phyloP scores from a whole-genome alignment of 1,140 invertebrate genomes.

The Tenebrio molitor region DNA sequence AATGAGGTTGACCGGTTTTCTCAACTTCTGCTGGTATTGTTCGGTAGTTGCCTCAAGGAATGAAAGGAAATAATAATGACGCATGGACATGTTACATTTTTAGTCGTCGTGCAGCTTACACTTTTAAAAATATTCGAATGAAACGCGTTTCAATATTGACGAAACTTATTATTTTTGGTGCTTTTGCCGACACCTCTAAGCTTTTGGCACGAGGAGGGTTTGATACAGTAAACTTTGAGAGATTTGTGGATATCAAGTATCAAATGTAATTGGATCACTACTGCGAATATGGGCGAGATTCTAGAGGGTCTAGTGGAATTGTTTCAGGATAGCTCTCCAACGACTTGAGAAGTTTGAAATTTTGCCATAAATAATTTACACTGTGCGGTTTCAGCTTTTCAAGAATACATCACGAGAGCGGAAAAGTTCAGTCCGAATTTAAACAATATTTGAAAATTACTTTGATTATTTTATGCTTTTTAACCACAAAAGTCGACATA shows the following conservation, averaged over 20 bases:
- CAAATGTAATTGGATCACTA: slow-evolving; percentile 25
- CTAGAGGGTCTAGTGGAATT: slow-evolving; percentile 6
- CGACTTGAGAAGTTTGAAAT: slow-evolving; percentile 23
- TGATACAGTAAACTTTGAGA: slow-evolving; percentile 29
- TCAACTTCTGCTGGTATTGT: neutral
- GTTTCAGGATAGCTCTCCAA: slow-evolving; percentile 3
- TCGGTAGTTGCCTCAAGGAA: neutral
- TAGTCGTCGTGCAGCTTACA: neutral
- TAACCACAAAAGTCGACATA: no score
- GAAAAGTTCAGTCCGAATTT: no score
- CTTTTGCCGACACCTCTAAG: no score
- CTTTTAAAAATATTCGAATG: no score
- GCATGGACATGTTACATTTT: neutral
- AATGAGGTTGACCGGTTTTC: no score
- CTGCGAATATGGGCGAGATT: slow-evolving; percentile 23
- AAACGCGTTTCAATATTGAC: no score
- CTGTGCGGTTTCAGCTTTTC: neutral
- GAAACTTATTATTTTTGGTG: no score
- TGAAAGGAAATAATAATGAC: slow-evolving; percentile 3
- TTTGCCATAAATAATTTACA: slow-evolving; percentile 1
- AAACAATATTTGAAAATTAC: no score
- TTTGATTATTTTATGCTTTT: no score
- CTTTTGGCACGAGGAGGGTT: no score
- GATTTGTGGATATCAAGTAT: slow-evolving; percentile 27
- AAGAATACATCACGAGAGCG: neutral